Conservation (phyloP, 2,888 invertebrate species). For the Melinaea menophilus region DNA sequence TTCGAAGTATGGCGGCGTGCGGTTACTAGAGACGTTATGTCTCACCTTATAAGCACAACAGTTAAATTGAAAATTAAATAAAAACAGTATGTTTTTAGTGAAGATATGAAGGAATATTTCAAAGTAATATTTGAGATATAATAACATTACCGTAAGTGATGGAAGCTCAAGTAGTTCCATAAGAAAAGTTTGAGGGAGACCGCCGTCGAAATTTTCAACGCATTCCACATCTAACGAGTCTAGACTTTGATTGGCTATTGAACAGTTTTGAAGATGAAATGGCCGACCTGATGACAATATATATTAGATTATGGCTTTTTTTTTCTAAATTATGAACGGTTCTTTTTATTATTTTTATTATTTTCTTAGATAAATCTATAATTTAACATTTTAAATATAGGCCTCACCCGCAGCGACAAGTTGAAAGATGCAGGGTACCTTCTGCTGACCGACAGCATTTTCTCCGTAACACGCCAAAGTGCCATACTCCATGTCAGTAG, state of each 20-base stretch:
- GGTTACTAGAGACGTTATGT: conserved; percentile 80
- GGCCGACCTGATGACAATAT: conserved; percentile 83
- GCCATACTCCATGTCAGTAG: conserved; percentile 92
- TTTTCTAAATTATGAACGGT: too few relatives aligned
- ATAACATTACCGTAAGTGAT: conserved; percentile 64
- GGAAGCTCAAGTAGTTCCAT: conserved; percentile 88
- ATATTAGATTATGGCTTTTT: conserved; percentile 14
- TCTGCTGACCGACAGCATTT: conserved; percentile 90
- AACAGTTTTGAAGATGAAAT: conserved; percentile 91
- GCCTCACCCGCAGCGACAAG: conserved; percentile 87
- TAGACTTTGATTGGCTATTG: conserved; percentile 91
- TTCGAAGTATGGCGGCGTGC: conserved; percentile 82
- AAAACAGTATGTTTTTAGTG: too few relatives aligned
- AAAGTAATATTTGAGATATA: not conserved
- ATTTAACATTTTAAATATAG: not conserved
- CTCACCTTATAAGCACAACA: conserved; percentile 58
- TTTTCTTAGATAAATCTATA: too few relatives aligned
- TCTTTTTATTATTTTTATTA: too few relatives aligned
- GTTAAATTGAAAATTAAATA: too few relatives aligned
- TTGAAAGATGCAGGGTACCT: conserved; percentile 91
- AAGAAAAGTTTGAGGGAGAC: conserved; percentile 90
- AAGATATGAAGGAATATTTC: not conserved
- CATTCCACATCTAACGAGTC: conserved; percentile 92
- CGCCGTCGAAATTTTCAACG: conserved; percentile 92
- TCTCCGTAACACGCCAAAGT: conserved; percentile 92